These are phyloP conservation scores for Xenopus borealis DNA, from an alignment of 2,113 vertebrate species.

Conservation along the genomic window DNA sequence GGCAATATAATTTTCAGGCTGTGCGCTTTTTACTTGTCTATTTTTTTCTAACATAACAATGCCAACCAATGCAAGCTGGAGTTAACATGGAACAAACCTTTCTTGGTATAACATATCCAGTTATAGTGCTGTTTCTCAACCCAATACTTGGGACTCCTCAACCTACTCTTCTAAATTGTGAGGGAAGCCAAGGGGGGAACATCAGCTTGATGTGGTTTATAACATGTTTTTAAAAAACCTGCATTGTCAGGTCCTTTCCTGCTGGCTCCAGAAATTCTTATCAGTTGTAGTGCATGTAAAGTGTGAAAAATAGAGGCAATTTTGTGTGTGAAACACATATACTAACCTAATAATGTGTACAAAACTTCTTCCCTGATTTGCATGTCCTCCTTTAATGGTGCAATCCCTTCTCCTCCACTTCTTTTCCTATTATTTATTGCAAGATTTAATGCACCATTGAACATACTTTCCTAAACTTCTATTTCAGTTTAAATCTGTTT, in stretches of 20 bases:
- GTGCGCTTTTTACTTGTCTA: conserved; percentile 62
- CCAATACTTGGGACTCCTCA: conserved; percentile 6
- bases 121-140: neutral
- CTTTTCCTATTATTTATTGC: neutral
- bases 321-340: neutral
- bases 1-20: conserved; percentile 68
- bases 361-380: neutral
- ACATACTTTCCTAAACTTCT: neutral
- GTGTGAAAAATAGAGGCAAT: neutral
- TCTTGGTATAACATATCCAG: neutral
- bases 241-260: neutral
- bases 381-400: neutral
- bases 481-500: neutral
- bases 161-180: neutral
- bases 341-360: neutral
- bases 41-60: conserved; percentile 67
- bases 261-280: neutral
- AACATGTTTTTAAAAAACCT: neutral
- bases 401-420: neutral
- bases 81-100: conserved; percentile 13
- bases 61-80: conserved; percentile 52
- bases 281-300: too few species aligned
- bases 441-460: neutral
- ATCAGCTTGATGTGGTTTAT: neutral
- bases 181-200: neutral